A percentile compares a stretch with the other conserved stretches of the same genome.
These are phyloP conservation scores for Apostichopus leukothele DNA, from an alignment of 53 echinoderm and acorn worm genomes.

Conservation along the genomic window DNA sequence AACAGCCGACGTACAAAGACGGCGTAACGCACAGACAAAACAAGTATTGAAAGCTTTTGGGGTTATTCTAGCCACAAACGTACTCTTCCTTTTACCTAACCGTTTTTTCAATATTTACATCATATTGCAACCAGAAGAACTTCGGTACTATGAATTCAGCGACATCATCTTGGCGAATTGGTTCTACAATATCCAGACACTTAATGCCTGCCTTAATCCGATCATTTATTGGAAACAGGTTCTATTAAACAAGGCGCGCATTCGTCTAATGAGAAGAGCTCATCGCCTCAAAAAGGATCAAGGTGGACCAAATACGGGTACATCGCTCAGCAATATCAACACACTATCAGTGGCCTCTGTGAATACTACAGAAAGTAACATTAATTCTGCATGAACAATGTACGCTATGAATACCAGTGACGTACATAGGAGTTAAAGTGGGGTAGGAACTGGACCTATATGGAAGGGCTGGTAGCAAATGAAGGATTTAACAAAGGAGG, in stretches of 20 bases:
- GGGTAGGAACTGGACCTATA: no score
- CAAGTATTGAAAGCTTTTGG: background rate
- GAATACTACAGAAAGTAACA: no score
- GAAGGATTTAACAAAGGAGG: no score
- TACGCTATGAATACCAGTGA: no score
- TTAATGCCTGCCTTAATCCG: slow-evolving; percentile 2
- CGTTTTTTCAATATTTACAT: slow-evolving; percentile 8
- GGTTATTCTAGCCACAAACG: background rate
- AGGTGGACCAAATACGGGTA: no score
- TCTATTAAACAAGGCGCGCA: background rate
- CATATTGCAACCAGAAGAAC: background rate
- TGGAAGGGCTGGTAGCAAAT: no score
- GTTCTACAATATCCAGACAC: slow-evolving; percentile 12
- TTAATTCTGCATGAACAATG: no score
- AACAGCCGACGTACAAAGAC: background rate
- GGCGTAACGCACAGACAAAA: background rate
- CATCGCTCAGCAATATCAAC: no score
- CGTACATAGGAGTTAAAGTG: no score
- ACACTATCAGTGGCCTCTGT: no score
- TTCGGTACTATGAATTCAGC: background rate
- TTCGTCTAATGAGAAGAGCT: background rate
- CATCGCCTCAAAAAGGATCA: no score
- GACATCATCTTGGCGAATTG: background rate
- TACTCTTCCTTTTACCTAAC: background rate
- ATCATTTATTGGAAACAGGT: slow-evolving; percentile 9